Base-by-base conservation (phyloP, 1,140 invertebrate species). In the Lepidostoma basale region DNA sequence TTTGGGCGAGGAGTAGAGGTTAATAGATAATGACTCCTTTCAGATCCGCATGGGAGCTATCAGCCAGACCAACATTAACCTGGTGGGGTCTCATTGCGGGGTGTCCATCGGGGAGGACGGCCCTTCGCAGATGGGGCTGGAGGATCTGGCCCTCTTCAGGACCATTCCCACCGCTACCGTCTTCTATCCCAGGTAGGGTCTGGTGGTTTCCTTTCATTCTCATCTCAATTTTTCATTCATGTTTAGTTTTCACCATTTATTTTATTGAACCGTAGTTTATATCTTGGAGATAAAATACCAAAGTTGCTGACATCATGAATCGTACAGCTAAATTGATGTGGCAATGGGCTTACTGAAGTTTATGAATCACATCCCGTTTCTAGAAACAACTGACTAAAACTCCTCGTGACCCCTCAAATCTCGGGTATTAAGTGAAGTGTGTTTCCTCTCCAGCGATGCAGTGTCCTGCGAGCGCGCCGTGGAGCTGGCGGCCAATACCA, bases 41-140 rank as follows among this genome's bases (percentile, higher is more conserved):
- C 73, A 96, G 89, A 94, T 99, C 74, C 89, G 98, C 67, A 99
- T 99, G 97, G 98, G 94, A 44, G 98, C 98, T 14, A 98, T 99
- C 75, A 99, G 97, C 28, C 96, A 98, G 84, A 94, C 94, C 0
- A 98, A 99, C 80, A 91, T 97, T 1, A 99, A 99, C 80, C 96
- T 98, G 79, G 93, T 88, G 52, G 92, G 91, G 12, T 98, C 97
- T 6, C 98, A 99, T 83, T 96, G 93, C 80, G 98, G 98, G 62
- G 90, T 98, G 23, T 97, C 95, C 73, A 94, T 94, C 77, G 95
- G 96, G 52, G 96, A 98, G 81, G 97, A 99, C 85, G 98, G 98
- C 3, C 97, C 98, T n/a, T 97, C 94, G 52, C 98, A 99, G 84
- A 99, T 99, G 98, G 98, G 94, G 42, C 83, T 99, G 0, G 98